Evolutionary conservation across 2,797 vertebrate species (phyloP).

Genomic region (Otolemur crassicaudatus): DNA sequence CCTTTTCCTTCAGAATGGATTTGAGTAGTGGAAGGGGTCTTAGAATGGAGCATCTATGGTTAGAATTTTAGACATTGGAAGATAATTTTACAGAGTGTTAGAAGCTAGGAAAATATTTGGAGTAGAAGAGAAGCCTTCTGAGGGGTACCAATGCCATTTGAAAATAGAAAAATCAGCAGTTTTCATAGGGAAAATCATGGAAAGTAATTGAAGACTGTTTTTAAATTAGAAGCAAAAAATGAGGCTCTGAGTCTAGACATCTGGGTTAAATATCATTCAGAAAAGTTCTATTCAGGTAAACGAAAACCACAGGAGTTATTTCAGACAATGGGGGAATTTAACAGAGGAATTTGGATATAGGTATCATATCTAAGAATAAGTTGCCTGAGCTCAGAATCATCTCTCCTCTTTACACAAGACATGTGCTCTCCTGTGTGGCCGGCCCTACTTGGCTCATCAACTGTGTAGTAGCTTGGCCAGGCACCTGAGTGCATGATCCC

Average conservation of each 20-base stretch:
- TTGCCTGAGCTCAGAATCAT: not conserved
- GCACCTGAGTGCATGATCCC: not conserved
- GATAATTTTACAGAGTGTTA: not conserved
- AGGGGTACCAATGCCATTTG: not conserved
- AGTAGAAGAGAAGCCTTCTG: not conserved
- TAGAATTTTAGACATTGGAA: not conserved
- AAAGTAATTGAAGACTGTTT: not conserved
- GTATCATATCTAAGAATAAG: not conserved
- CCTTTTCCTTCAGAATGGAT: not conserved
- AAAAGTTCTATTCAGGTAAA: not conserved
- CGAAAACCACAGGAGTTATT: not conserved
- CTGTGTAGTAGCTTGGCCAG: not conserved
- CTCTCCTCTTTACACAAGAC: not conserved
- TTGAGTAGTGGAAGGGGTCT: not conserved
- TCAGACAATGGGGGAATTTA: not conserved
- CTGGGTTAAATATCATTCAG: not conserved
- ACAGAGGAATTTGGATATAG: not conserved
- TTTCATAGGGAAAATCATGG: slow-evolving; percentile 51
- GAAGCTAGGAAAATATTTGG: not conserved
- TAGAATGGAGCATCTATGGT: not conserved
- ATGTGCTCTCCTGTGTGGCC: not conserved
- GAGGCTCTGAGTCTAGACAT: slow-evolving; percentile 21
- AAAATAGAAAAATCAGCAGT: slow-evolving; percentile 3
- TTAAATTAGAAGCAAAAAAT: not conserved
- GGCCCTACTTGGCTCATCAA: not conserved